Conservation (phyloP, 37 sponge, comb jelly and placozoan species). For the Tethya wilhelma region DNA sequence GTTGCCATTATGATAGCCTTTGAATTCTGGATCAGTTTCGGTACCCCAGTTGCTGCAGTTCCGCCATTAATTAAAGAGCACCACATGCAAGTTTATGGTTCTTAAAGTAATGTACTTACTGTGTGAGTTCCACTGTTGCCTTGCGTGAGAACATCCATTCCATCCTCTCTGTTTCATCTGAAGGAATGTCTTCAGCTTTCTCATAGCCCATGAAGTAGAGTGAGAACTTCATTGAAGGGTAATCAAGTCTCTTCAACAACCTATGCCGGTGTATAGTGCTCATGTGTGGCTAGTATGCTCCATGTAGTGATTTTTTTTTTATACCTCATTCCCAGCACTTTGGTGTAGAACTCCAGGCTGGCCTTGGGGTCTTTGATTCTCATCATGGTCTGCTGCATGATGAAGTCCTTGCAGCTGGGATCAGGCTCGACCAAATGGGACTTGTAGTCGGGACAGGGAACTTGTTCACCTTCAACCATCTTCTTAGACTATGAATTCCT, state of each 20-base stretch:
- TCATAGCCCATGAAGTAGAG: conserved; percentile 88
- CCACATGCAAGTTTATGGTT: background rate
- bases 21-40: conserved; percentile 68
- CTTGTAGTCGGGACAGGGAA: conserved; percentile 51
- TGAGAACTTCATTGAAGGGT: conserved; percentile 79
- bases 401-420: conserved; percentile 66
- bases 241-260: conserved; percentile 73
- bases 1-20: conserved; percentile 85
- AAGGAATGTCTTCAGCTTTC: conserved; percentile 76
- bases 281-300: too few relatives aligned
- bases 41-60: conserved; percentile 87
- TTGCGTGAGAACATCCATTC: conserved; percentile 62
- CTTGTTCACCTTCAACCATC: background rate
- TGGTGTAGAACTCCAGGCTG: conserved; percentile 81
- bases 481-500: too few relatives aligned
- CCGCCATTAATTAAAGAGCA: too few relatives aligned
- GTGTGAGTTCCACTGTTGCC: conserved; percentile 80
- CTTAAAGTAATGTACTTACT: conserved; percentile 70
- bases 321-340: conserved; percentile 88
- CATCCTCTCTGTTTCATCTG: conserved; percentile 62
- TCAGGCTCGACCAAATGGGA: conserved; percentile 57
- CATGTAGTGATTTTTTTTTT: too few relatives aligned
- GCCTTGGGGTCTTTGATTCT: conserved; percentile 79
- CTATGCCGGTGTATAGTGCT: too few relatives aligned
- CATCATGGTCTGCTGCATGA: conserved; percentile 90